Evolutionary conservation across 2,888 invertebrate genomes (phyloP).

Genomic region (Abrostola triplasia): DNA sequence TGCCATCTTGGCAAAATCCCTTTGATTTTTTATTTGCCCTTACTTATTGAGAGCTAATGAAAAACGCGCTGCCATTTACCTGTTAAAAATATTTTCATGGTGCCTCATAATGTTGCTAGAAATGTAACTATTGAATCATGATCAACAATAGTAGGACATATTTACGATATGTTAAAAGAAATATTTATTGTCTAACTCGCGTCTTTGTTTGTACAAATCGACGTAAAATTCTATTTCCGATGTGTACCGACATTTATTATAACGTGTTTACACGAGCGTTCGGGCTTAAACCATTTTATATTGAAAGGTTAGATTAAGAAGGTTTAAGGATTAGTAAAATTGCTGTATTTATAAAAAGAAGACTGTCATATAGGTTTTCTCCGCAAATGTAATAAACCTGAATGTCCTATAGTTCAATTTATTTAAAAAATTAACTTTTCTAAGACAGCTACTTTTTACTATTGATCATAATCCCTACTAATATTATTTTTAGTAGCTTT

Average conservation of each 20-base stretch:
- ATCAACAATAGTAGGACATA: slow-evolving; percentile 25
- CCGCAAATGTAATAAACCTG: no score
- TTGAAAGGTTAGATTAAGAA: slow-evolving; percentile 7
- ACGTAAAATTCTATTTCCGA: slow-evolving; percentile 38
- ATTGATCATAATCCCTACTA: no score
- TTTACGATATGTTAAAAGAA: slow-evolving; percentile 27
- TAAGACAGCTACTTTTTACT: no score
- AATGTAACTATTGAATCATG: slow-evolving; percentile 22
- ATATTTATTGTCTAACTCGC: slow-evolving; percentile 31
- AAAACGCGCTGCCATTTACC: slow-evolving; percentile 5
- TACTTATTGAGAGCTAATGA: slow-evolving; percentile 11
- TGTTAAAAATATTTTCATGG: background rate
- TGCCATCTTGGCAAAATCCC: slow-evolving; percentile 60
- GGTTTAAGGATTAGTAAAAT: background rate
- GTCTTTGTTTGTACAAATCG: slow-evolving; percentile 31
- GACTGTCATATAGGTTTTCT: no score
- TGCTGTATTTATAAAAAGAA: background rate
- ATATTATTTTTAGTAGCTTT: no score
- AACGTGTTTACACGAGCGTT: slow-evolving; percentile 14
- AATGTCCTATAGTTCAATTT: no score
- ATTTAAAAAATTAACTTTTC: no score
- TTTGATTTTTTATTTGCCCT: slow-evolving; percentile 65
- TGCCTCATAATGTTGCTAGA: slow-evolving; percentile 11
- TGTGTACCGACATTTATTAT: slow-evolving; percentile 25
- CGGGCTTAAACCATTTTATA: slow-evolving; percentile 8